These are phyloP conservation scores for Argopecten irradians DNA, from an alignment of 1,140 invertebrate genomes.

Conservation along the genomic window DNA sequence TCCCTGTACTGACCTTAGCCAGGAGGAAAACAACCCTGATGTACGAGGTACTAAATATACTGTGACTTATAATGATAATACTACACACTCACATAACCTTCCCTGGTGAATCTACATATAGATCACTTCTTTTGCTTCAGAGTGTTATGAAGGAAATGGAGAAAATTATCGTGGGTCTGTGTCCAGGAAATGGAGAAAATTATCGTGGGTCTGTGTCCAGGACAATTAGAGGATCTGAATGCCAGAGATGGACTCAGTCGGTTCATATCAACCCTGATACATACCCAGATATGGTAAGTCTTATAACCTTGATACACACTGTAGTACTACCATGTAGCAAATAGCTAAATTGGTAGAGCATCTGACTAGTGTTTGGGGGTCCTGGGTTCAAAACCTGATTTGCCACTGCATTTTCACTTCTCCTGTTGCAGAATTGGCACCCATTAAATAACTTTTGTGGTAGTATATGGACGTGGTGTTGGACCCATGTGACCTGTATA, in stretches of 20 bases:
- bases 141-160: background rate
- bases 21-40: background rate
- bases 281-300: conserved; percentile 57
- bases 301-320: too few species aligned
- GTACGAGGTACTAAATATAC: background rate
- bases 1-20: conserved; percentile 36
- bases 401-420: conserved; percentile 5
- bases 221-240: conserved; percentile 56
- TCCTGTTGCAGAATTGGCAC: background rate
- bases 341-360: too few species aligned
- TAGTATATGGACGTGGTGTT: background rate
- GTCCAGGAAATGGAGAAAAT: conserved; percentile 55
- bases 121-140: background rate
- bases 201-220: conserved; percentile 58
- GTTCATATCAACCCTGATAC: conserved; percentile 49
- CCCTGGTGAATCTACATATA: background rate
- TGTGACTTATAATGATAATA: background rate
- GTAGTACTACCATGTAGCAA: too few species aligned
- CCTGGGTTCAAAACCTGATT: too few species aligned
- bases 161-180: conserved; percentile 59
- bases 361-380: too few species aligned
- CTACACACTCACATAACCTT: background rate
- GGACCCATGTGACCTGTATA: too few species aligned
- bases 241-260: conserved; percentile 61
- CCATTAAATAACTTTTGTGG: background rate